Base-by-base conservation (phyloP, 2,888 invertebrate genomes). In the Nemapogon koenigi region DNA sequence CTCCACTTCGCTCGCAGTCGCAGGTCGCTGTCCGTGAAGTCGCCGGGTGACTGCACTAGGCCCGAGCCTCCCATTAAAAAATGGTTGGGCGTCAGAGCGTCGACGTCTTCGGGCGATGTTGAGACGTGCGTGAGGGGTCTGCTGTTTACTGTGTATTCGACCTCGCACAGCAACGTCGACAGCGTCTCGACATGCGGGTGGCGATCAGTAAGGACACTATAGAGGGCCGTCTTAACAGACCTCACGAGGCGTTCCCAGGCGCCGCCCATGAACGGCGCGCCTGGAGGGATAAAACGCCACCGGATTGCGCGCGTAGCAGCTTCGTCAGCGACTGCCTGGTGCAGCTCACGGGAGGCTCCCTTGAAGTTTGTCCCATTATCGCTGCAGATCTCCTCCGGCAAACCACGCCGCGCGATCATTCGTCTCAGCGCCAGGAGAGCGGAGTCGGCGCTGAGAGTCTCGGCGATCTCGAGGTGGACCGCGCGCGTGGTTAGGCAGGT, bases 1-100 rank as follows among this genome's bases (percentile, higher is more conserved):
- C 39, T 29, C 35, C 35, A 35, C 7, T 32, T 14, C 43, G 39
- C 3, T 42, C 30, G 41, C 8, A 43, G 15, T 11, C 38, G 39
- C 13, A 38, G 14, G 13, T 39, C 31, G 4, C 6, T 3, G 2
- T 39, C 35, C 2, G 14, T 22, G 2, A 29, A 4, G 7, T 6
- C 2, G 4, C 14, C 18, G 3, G 39, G 39, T 10, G 13, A 7
- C 8, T 22, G 10, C 30, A 26, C 3, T 31, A 33, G 1, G 22
- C 32, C 2, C 28, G 4, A 8, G n/a, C n/a, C n/a, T n/a, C n/a
- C n/a, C n/a, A n/a, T n/a, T n/a, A n/a, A n/a, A n/a, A n/a, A n/a
- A n/a, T 30, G 35, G 16, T n/a, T 10, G 14, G 39, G 39, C 10
- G 35, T 39, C n/a, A n/a, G 10, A 39, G 16, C 39, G 10, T 28